These are phyloP conservation scores for Myiagra hebetior DNA, from an alignment of 2,113 vertebrate genomes.

Conservation along the genomic window DNA sequence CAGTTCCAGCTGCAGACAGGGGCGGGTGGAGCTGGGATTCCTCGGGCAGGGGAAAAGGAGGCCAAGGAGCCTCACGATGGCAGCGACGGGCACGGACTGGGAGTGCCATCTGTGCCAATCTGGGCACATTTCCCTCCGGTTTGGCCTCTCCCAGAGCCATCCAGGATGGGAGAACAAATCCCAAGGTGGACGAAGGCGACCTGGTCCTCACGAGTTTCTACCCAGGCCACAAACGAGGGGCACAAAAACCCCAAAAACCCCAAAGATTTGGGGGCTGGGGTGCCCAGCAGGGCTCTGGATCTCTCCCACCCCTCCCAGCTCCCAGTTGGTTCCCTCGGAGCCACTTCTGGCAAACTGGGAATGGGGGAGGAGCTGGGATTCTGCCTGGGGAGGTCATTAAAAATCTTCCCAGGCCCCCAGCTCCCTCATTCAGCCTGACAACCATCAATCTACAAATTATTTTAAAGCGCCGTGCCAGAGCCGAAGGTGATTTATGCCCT, in stretches of 20 bases:
- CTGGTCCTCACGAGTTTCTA: rapidly evolving
- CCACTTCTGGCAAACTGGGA: not conserved
- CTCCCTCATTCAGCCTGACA: not conserved
- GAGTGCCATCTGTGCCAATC: not conserved
- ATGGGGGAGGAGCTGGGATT: not conserved
- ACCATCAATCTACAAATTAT: slow-evolving; percentile 34
- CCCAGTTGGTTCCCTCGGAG: not conserved
- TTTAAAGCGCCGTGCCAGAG: slow-evolving; percentile 20
- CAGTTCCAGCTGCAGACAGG: not conserved
- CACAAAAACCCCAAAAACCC: not conserved
- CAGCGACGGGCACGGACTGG: rapidly evolving
- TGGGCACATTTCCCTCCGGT: not conserved
- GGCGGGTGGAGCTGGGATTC: not conserved
- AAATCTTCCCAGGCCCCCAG: slow-evolving; percentile 33
- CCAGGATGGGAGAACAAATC: rapidly evolving
- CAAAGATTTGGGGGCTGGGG: too few species aligned
- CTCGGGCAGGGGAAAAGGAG: not conserved
- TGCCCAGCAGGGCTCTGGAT: rapidly evolving
- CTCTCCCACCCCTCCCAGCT: not conserved
- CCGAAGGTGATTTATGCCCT: slow-evolving; percentile 2
- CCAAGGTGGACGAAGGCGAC: not conserved
- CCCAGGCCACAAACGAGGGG: not conserved
- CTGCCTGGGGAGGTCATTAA: not conserved
- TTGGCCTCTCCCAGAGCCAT: not conserved
- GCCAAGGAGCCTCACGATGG: not conserved